phyloP scores from a whole-genome alignment of 1,140 invertebrate genomes.

The Lethrus apterus region DNA sequence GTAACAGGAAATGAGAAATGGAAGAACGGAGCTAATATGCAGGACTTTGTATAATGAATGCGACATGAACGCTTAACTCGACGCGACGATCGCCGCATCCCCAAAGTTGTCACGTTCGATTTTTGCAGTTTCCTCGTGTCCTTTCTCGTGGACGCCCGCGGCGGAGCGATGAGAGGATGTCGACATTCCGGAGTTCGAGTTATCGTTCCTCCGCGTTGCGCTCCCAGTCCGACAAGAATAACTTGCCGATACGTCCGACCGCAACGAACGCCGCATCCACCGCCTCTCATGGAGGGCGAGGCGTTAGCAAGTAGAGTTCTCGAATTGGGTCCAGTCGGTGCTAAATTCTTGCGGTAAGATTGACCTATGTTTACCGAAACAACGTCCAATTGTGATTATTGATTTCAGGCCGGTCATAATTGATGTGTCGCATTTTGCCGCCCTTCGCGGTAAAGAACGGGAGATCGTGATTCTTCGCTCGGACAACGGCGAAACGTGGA shows the following conservation, averaged over 20 bases:
- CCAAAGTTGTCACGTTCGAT: slow-evolving; percentile 2
- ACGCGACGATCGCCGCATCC: neutral
- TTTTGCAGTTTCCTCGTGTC: slow-evolving; percentile 91
- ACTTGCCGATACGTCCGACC: slow-evolving; percentile 89
- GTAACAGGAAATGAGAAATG: too few species aligned
- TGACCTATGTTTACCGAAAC: too few species aligned
- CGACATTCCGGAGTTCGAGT: slow-evolving; percentile 95
- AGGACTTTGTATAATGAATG: too few species aligned
- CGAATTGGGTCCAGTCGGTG: slow-evolving; percentile 93
- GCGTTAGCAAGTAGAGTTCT: slow-evolving; percentile 91
- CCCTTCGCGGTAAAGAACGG: slow-evolving; percentile 88
- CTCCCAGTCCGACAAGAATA: slow-evolving; percentile 87
- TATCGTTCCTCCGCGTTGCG: slow-evolving; percentile 94
- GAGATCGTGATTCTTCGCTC: slow-evolving; percentile 96
- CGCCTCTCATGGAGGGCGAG: slow-evolving; percentile 97
- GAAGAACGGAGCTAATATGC: too few species aligned
- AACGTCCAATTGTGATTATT: too few species aligned
- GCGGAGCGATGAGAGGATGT: slow-evolving; percentile 96
- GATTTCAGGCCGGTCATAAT: slow-evolving; percentile 83
- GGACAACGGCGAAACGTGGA: slow-evolving; percentile 97
- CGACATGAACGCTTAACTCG: neutral
- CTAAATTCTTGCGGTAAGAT: slow-evolving; percentile 90
- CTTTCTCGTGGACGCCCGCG: slow-evolving; percentile 97
- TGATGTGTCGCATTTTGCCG: slow-evolving; percentile 98
- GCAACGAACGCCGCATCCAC: slow-evolving; percentile 90